Conservation (phyloP, 2,113 vertebrate genomes). For the Heterotis niloticus region DNA sequence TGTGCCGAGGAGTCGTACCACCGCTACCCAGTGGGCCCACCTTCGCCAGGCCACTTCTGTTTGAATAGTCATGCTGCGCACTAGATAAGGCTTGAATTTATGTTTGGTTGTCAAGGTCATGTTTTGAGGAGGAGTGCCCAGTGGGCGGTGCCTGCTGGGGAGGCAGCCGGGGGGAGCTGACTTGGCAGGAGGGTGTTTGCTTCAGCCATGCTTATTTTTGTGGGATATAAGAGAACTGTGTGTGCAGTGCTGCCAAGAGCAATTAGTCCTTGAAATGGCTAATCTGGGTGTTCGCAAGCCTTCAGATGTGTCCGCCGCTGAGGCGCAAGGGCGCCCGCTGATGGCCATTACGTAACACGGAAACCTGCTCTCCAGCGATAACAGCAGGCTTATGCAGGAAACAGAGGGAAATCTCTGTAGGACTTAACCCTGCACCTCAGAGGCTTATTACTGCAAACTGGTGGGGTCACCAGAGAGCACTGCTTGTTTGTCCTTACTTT, state of each 20-base stretch:
- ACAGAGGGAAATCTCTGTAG: constrained; percentile 46
- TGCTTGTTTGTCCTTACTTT: constrained; percentile 44
- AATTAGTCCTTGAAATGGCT: constrained; percentile 51
- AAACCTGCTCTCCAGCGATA: constrained; percentile 59
- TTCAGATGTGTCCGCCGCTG: constrained; percentile 38
- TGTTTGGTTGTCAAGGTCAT: constrained; percentile 24
- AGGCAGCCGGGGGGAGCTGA: neutral
- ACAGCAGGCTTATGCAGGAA: constrained; percentile 50
- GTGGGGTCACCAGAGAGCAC: constrained; percentile 40
- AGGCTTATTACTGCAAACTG: constrained; percentile 48
- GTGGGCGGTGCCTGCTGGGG: too few relatives aligned
- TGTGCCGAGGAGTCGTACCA: neutral
- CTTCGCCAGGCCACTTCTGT: constrained; percentile 1
- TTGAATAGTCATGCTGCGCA: constrained; percentile 10
- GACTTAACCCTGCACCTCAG: constrained; percentile 47
- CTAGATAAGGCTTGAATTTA: neutral
- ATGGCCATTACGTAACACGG: constrained; percentile 45
- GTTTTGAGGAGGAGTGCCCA: neutral
- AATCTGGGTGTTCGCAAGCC: constrained; percentile 37
- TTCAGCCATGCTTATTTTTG: constrained; percentile 6
- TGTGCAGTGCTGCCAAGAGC: constrained; percentile 21
- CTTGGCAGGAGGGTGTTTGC: neutral
- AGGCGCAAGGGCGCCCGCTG: constrained; percentile 36
- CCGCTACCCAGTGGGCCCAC: too few relatives aligned
- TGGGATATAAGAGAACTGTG: constrained; percentile 10